Evolutionary conservation across 2,888 invertebrate species (phyloP).

Genomic region (Rhamnusium bicolor): DNA sequence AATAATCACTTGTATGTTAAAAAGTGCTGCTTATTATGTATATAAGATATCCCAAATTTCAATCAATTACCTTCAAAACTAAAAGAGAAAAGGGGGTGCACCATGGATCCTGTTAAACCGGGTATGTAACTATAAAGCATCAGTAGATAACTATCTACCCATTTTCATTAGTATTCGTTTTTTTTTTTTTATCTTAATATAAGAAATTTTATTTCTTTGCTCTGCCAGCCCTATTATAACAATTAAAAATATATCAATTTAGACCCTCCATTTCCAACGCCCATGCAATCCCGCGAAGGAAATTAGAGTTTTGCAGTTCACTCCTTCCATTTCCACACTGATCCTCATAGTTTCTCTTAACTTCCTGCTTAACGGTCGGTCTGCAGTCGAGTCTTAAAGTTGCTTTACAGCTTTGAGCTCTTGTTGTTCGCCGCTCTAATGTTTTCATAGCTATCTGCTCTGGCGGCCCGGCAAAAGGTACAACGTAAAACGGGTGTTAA

Average conservation of each 20-base stretch:
- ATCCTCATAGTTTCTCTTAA: conserved; percentile 23
- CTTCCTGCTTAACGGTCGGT: conserved; percentile 16
- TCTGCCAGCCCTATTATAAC: neutral
- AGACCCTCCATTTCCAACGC: conserved; percentile 17
- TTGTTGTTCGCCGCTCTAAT: conserved; percentile 1
- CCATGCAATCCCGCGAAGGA: conserved; percentile 29
- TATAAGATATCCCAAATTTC: too few relatives aligned
- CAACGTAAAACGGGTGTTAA: neutral
- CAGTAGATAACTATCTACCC: too few relatives aligned
- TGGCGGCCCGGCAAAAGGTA: neutral
- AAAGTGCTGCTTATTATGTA: too few relatives aligned
- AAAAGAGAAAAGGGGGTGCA: too few relatives aligned
- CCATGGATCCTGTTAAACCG: too few relatives aligned
- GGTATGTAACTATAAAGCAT: too few relatives aligned
- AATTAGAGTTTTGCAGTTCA: conserved; percentile 20
- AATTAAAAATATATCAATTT: conserved; percentile 18
- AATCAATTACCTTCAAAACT: too few relatives aligned
- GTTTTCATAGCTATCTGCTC: conserved; percentile 20
- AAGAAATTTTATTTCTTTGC: too few relatives aligned
- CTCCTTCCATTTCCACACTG: neutral
- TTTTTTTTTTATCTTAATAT: too few relatives aligned
- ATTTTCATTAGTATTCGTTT: too few relatives aligned
- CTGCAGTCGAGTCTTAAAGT: conserved; percentile 16
- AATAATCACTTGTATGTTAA: too few relatives aligned
- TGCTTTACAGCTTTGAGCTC: conserved; percentile 4